Base-by-base conservation (phyloP, 2,888 invertebrate genomes). In the Caenorhabditis sp. region DNA sequence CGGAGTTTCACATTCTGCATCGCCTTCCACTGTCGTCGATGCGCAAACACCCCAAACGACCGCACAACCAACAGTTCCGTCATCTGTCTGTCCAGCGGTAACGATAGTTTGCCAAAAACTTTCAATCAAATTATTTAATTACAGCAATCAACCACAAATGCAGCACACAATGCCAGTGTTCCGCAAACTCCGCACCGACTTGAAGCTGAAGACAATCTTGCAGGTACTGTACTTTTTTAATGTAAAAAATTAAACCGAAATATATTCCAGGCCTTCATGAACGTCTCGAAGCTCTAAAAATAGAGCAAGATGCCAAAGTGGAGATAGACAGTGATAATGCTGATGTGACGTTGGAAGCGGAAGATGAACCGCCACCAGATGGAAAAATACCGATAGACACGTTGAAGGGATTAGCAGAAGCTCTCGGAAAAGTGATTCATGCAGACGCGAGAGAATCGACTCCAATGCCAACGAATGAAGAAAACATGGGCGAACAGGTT, bases 401-500 rank as follows among this genome's bases (percentile, higher is more conserved):
- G 24, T 60, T 85, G 37, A 79, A 77, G 50, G 85, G 82, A 51
- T 64, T 85, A 57, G 84, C 83, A 4, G 78, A 81, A 59, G 85
- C 85, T 4, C 66, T 85, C 1, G 82, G 83, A 23, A 84, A 83
- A 66, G 81, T 82, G 19, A 83, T 83, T 36, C 78, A 83, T 62
- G 65, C 80, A 23, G 83, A 83, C 36, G 70, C 73, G 24, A 58
- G 82, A 43, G 82, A 82, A 54, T 75, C 81, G 26, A 77, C 81
- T 10, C 80, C 79, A 8, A 71, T 77, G 60, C 80, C 80, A 14
- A 67, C 76, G 26, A 27, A 23, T 51, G 50, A 50, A 1, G 73
- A 73, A 50, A 24, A 63, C 36, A 67, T 63, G 21, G 64, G 62
- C 53, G 71, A 66, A 19, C 50, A 66, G 19, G 66, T 66, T 62